Percentiles rank a stretch among this genome's conserved stretches.
These are phyloP conservation scores for Malurus alboscapulatus DNA, from an alignment of 2,113 vertebrate genomes.

Conservation along the genomic window DNA sequence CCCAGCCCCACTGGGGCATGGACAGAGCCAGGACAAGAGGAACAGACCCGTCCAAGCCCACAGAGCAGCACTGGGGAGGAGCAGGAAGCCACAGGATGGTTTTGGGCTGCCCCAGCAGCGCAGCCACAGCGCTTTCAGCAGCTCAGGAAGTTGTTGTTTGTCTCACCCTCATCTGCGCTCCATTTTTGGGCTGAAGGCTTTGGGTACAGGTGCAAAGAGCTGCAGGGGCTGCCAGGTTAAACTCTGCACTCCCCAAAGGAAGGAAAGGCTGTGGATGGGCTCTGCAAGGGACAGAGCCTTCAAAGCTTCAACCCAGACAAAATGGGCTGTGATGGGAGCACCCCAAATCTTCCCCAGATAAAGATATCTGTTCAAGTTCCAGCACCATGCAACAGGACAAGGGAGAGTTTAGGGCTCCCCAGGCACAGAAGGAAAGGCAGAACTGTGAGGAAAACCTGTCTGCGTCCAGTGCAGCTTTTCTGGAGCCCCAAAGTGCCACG, in stretches of 20 bases:
- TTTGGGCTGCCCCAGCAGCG: neutral
- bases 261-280: neutral
- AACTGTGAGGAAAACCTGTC: neutral
- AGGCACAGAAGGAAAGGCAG: neutral
- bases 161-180: neutral
- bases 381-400: neutral
- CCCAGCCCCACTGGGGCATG: neutral
- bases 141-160: conserved; percentile 9
- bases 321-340: neutral
- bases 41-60: neutral
- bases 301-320: neutral
- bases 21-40: neutral
- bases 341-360: neutral
- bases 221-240: neutral
- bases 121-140: neutral
- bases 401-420: neutral
- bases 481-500: accelerated
- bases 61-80: neutral
- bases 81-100: neutral
- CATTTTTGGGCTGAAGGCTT: neutral
- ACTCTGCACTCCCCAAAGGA: neutral
- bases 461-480: neutral
- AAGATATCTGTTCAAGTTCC: accelerated
- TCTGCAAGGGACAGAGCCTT: accelerated
- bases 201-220: neutral